Evolutionary conservation across 1,140 invertebrate genomes (phyloP), one percentile per base, ranked within the genome.

Genomic region (Tachypleus tridentatus): DNA sequence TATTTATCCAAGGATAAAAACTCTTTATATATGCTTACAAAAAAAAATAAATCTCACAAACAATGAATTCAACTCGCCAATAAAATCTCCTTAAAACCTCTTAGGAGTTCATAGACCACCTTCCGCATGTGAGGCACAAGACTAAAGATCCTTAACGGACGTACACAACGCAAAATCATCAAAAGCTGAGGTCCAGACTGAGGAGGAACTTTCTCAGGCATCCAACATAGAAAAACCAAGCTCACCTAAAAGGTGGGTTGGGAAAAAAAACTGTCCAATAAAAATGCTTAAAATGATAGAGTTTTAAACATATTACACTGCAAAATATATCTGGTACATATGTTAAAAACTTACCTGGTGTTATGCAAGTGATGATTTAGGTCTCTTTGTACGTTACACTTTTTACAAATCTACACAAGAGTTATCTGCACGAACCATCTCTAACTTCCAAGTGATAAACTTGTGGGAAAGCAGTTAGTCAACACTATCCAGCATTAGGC

Each of bases 21-120:
- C 29, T 29, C 29, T 29, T 29, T 29, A 2, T 29, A 29, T 29
- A 29, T 29, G 29, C 29, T 29, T 29, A 57, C 10, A 62, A 65
- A 61, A 6, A 11, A 65, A 8, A 62, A 5, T 47, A 29, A 6
- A 58, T 49, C 5, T 49, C 4, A 4, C 11, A n/a, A 60, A 56
- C 66, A 76, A 79, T 63, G 8, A 51, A 58, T 56, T 29, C 29
- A 29, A 29, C 29, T 78, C 79, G 96, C 96, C 74, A 99, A 80
- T 48, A 98, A 76, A 71, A 99, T 99, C 82, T 99, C 97, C 78
- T 98, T 99, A 78, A 99, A 99, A n/a, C 97, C 97, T 68, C 94
- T 82, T 73, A 95, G 97, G 50, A 99, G 80, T 76, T 99, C 97
- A 76, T 94, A 98, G 49, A 99, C 97, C 48, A 99, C 97, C 82